Evolutionary conservation across 2,797 vertebrate species (phyloP).

Genomic region (Telmatherina bonti): DNA sequence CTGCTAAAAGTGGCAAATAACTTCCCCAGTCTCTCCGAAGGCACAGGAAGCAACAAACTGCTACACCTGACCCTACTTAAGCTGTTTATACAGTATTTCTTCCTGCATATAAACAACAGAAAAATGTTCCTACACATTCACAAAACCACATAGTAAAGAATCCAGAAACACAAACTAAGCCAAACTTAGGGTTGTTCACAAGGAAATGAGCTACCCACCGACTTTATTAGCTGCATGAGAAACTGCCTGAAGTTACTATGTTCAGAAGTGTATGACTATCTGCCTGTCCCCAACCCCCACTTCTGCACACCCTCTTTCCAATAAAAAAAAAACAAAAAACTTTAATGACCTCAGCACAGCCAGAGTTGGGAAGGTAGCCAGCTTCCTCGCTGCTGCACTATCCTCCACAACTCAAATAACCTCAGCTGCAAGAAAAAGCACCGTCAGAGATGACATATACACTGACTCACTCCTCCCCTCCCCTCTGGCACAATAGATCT

Average conservation of each 20-base stretch:
- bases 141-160: slow-evolving; percentile 15
- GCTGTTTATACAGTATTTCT: slow-evolving; percentile 3
- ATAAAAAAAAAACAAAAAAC: no score
- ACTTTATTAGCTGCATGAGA: slow-evolving; percentile 23
- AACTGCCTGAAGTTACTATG: slow-evolving; percentile 48
- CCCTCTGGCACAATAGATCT: slow-evolving; percentile 56
- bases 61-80: slow-evolving; percentile 43
- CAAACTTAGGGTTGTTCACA: slow-evolving; percentile 5
- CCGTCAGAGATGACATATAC: slow-evolving; percentile 63
- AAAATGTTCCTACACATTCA: slow-evolving; percentile 1
- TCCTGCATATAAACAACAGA: slow-evolving; percentile 12
- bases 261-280: slow-evolving; percentile 40
- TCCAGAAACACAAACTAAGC: slow-evolving; percentile 5
- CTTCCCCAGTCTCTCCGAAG: slow-evolving; percentile 44
- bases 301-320: slow-evolving; percentile 32
- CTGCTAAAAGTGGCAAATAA: slow-evolving; percentile 35
- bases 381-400: slow-evolving; percentile 56
- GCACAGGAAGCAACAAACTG: slow-evolving; percentile 18
- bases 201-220: slow-evolving; percentile 22
- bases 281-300: slow-evolving; percentile 21
- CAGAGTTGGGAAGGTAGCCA: slow-evolving; percentile 71
- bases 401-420: slow-evolving; percentile 62
- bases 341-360: slow-evolving; percentile 68
- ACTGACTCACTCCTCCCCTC: not conserved
- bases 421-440: slow-evolving; percentile 26